Conservation (phyloP, 1,140 invertebrate genomes). For the Saxidomus purpurata region DNA sequence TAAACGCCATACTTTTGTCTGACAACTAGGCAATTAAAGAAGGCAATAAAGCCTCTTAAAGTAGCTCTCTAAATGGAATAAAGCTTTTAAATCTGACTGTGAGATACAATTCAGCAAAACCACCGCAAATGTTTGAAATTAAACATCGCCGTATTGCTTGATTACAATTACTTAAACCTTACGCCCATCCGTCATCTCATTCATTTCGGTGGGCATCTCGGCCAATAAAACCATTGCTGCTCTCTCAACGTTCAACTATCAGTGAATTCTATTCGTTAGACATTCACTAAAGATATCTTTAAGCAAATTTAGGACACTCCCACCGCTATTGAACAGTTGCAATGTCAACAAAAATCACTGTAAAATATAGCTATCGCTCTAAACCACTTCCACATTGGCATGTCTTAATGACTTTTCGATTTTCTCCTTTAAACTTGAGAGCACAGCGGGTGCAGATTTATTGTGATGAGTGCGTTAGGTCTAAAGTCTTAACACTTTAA, state of each 20-base stretch:
- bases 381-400: conserved; percentile 61
- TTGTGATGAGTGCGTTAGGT: conserved; percentile 33
- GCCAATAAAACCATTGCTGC: not conserved
- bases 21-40: conserved; percentile 61
- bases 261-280: conserved; percentile 1
- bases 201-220: not conserved
- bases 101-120: conserved; percentile 12
- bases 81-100: conserved; percentile 60
- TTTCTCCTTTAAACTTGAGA: conserved; percentile 50
- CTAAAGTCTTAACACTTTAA: conserved; percentile 60
- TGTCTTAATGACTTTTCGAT: conserved; percentile 64
- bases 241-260: not conserved
- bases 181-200: conserved; percentile 7
- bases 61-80: conserved; percentile 62
- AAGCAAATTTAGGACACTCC: not conserved
- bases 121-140: conserved; percentile 54
- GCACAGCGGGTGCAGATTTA: conserved; percentile 63
- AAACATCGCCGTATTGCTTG: not conserved
- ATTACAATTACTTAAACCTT: not conserved
- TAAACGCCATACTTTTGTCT: conserved; percentile 61
- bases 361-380: conserved; percentile 64
- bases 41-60: conserved; percentile 46
- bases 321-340: conserved; percentile 38
- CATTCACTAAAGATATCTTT: not conserved
- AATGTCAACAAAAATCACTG: conserved; percentile 64